phyloP scores from a whole-genome alignment of 2,888 invertebrate genomes.

The Thelaira solivaga region DNA sequence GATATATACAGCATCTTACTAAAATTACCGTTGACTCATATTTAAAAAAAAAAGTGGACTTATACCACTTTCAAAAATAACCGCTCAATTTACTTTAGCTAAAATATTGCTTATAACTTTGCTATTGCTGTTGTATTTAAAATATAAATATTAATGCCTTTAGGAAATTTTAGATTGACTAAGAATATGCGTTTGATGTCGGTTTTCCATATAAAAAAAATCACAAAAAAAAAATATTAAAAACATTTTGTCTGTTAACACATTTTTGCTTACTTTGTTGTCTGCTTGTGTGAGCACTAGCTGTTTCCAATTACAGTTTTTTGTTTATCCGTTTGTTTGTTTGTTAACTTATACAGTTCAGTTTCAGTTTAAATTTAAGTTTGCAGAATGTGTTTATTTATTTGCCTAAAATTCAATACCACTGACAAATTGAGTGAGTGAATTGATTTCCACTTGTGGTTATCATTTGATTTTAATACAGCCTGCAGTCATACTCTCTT shows the following conservation, averaged over 20 bases:
- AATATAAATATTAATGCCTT: constrained; percentile 38
- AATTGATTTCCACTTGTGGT: constrained; percentile 64
- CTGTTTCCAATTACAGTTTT: constrained; percentile 6
- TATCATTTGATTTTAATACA: constrained; percentile 55
- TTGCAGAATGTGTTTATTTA: constrained; percentile 2
- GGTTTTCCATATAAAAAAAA: background rate
- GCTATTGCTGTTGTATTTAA: constrained; percentile 6
- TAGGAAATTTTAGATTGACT: constrained; percentile 55
- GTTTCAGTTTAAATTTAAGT: too few relatives aligned
- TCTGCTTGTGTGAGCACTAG: background rate
- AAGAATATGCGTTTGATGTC: constrained; percentile 57
- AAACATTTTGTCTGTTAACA: constrained; percentile 11
- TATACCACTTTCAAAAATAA: too few relatives aligned
- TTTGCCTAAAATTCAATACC: constrained; percentile 44
- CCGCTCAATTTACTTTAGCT: too few relatives aligned
- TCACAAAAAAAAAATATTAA: background rate
- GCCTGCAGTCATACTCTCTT: constrained; percentile 17
- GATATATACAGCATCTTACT: too few relatives aligned
- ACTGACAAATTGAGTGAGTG: constrained; percentile 63
- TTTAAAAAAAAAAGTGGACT: too few relatives aligned
- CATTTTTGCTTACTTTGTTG: background rate
- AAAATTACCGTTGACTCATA: too few relatives aligned
- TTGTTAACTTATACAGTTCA: background rate
- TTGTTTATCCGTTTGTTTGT: background rate
- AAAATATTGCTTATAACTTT: background rate